Evolutionary conservation across 2,113 vertebrate genomes (phyloP).

Genomic region (Micronycteris hirsuta): DNA sequence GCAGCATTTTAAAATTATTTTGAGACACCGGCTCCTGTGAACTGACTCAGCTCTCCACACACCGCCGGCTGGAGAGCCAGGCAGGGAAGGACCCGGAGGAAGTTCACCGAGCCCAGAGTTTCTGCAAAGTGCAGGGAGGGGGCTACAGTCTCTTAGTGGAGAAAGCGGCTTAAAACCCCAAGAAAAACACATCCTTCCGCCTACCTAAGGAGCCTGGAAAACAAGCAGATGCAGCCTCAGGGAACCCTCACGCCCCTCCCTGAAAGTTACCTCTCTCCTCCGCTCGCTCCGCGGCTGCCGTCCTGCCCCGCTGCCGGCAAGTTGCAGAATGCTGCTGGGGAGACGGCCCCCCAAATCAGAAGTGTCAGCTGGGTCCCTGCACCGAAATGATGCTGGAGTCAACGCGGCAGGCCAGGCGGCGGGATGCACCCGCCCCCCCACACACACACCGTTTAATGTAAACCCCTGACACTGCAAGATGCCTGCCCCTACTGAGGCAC

Average conservation of each 20-base stretch:
- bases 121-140: constrained; percentile 40
- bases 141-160: background rate
- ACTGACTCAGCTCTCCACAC: constrained; percentile 62
- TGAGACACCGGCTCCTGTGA: background rate
- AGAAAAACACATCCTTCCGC: background rate
- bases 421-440: background rate
- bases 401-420: constrained; percentile 59
- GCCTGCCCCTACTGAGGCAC: constrained; percentile 61
- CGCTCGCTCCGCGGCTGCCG: background rate
- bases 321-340: constrained; percentile 71
- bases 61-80: constrained; percentile 24
- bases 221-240: background rate
- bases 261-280: constrained; percentile 66
- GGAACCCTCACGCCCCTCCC: background rate
- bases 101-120: constrained; percentile 66
- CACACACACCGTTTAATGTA: constrained; percentile 46
- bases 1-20: constrained; percentile 13
- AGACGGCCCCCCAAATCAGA: constrained; percentile 74
- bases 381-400: constrained; percentile 64
- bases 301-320: constrained; percentile 65
- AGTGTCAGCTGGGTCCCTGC: constrained; percentile 75
- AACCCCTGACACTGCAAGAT: constrained; percentile 82
- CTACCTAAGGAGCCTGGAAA: background rate
- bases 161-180: background rate
- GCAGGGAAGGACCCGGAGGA: background rate